Evolutionary conservation across 2,797 vertebrate genomes (phyloP).

Genomic region (Sebastes taczanowskii): DNA sequence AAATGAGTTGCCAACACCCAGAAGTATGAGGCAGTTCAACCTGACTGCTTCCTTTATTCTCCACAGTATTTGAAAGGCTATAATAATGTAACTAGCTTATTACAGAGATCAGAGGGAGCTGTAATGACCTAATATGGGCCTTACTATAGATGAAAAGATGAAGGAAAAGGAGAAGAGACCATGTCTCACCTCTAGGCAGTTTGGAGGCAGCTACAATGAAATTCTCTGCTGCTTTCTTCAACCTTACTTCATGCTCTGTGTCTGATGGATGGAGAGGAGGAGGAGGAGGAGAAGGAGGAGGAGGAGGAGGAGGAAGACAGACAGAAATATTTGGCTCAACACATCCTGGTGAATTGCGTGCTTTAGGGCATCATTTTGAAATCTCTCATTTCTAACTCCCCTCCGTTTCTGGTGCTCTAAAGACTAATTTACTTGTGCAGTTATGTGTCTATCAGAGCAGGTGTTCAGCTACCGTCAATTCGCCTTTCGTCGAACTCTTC

Average conservation of each 20-base stretch:
- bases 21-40: constrained; percentile 16
- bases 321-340: constrained; percentile 60
- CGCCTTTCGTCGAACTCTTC: constrained; percentile 66
- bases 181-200: constrained; percentile 83
- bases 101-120: constrained; percentile 65
- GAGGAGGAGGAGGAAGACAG: constrained; percentile 1
- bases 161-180: constrained; percentile 49
- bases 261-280: constrained; percentile 68
- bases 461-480: constrained; percentile 56
- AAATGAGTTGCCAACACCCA: background rate
- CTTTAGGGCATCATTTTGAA: constrained; percentile 60
- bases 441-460: constrained; percentile 8
- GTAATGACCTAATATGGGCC: constrained; percentile 60
- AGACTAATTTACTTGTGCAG: constrained; percentile 25
- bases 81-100: constrained; percentile 49
- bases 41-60: constrained; percentile 26
- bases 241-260: constrained; percentile 69
- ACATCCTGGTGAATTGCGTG: constrained; percentile 48
- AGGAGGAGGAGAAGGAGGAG: background rate
- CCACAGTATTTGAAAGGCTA: constrained; percentile 34
- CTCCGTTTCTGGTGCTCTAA: constrained; percentile 14
- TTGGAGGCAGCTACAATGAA: constrained; percentile 78
- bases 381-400: constrained; percentile 36
- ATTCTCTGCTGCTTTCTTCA: constrained; percentile 78
- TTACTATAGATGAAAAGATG: constrained; percentile 63